Evolutionary conservation across 2,797 vertebrate genomes (phyloP).

Genomic region (Pitangus sulphuratus): DNA sequence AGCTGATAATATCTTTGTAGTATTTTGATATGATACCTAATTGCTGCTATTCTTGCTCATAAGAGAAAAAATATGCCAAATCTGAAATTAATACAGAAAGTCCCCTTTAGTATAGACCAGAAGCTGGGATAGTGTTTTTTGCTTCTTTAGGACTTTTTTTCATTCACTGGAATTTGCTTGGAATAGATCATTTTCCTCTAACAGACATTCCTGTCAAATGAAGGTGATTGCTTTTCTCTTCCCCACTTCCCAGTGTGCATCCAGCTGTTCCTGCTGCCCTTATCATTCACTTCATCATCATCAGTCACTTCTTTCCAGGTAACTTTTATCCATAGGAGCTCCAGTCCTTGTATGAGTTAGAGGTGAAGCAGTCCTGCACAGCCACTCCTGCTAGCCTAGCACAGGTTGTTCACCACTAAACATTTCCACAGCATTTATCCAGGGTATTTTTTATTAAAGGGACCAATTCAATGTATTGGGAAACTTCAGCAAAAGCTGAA

Average conservation of each 20-base stretch:
- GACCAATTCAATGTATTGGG: not conserved
- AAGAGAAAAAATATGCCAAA: not conserved
- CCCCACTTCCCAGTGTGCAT: not conserved
- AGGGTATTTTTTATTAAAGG: not conserved
- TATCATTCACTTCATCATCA: too few species aligned
- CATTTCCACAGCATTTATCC: not conserved
- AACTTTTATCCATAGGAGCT: not conserved
- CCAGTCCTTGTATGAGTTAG: not conserved
- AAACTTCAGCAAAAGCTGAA: not conserved
- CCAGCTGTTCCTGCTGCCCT: not conserved
- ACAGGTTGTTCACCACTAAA: not conserved
- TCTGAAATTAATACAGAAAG: not conserved
- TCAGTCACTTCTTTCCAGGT: not conserved
- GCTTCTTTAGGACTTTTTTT: not conserved
- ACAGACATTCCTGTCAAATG: rapidly evolving
- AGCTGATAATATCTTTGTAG: not conserved
- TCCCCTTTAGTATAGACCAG: not conserved
- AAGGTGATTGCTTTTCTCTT: not conserved
- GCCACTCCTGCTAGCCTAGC: not conserved
- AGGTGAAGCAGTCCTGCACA: not conserved
- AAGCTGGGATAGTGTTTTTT: not conserved
- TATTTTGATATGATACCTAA: not conserved
- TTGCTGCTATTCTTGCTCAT: not conserved
- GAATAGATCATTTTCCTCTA: not conserved
- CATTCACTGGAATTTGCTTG: not conserved